Base-by-base conservation (phyloP, 2,113 vertebrate genomes). In the Tympanuchus pallidicinctus region DNA sequence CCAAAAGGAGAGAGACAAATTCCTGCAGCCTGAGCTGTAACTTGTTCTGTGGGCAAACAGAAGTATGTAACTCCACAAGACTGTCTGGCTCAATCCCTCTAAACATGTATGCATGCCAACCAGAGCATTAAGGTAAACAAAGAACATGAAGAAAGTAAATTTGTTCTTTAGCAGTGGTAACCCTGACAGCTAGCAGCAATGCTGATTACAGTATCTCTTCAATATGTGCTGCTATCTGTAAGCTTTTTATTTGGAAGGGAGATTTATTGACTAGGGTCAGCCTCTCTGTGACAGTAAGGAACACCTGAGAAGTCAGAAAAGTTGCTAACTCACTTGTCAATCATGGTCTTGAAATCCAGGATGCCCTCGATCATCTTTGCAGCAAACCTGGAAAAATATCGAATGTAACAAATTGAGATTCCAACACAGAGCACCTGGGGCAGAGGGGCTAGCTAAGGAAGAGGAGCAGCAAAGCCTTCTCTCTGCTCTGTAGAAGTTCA, bases 351-450 rank as follows among this genome's bases (percentile, higher is more conserved):
- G 96, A 99, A 99, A 95, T 99, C 98, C 98, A 99, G 96, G 93
- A 99, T 98, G 4, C 99, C 99, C 80, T 99, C 98, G 2, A 99
- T 99, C 92, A 99, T 94, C 95, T 98, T 99, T 83, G 99, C 99
- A 90, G 99, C 99, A 97, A 99, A 99, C 95, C 99, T 99, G 83
- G 52, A 94, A 70, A 86, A 93, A 76, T 25, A 91, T 5, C 43
- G 79, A 86, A 79, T 1, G 59, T 36, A 56, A 43, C 15, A 21
- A 67, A 40, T 28, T 81, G 77, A 90, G 77, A 77, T 40, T 71
- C 12, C 69, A 77, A 71, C 11, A 72, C 14, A 43, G 22, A 65
- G 57, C 28, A 24, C 24, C 10, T 21, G 34, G 34, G 45, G 73
- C 72, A 88, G 57, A 77, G 78, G 34, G 50, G 28, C 0, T 1